phyloP scores from a whole-genome alignment of 2,113 vertebrate genomes.

The Nyctereutes procyonoides region DNA sequence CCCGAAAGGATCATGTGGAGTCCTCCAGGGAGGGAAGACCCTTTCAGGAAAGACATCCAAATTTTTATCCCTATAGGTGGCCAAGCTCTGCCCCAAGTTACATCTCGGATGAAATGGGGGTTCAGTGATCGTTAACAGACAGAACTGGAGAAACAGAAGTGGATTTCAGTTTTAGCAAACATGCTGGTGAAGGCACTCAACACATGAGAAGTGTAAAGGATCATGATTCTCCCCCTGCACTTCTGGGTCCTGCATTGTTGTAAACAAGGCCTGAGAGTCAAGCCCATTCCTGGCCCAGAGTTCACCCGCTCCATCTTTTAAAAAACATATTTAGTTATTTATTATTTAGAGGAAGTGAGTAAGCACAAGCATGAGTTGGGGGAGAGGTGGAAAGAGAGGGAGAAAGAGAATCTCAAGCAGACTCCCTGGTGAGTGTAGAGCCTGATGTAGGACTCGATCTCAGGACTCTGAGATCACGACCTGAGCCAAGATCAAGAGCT shows the following conservation, averaged over 20 bases:
- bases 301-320: background rate
- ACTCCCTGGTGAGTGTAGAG: background rate
- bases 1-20: background rate
- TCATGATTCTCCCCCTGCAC: accelerated
- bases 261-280: background rate
- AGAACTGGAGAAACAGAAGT: background rate
- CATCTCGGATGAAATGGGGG: background rate
- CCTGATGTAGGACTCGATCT: background rate
- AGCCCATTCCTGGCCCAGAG: accelerated
- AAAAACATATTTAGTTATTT: no score
- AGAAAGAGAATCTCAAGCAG: background rate
- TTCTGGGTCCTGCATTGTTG: background rate
- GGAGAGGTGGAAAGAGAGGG: background rate
- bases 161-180: background rate
- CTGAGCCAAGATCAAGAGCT: background rate
- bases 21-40: background rate
- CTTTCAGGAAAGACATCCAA: background rate
- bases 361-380: background rate
- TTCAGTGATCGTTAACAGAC: background rate
- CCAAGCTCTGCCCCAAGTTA: background rate
- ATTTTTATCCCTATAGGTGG: background rate
- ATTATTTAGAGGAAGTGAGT: background rate
- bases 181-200: background rate
- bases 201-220: background rate
- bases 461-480: background rate